Evolutionary conservation across 2,888 invertebrate genomes (phyloP), one percentile per base, ranked within the genome.

Genomic region (Drosophila neoperkinsi): DNA sequence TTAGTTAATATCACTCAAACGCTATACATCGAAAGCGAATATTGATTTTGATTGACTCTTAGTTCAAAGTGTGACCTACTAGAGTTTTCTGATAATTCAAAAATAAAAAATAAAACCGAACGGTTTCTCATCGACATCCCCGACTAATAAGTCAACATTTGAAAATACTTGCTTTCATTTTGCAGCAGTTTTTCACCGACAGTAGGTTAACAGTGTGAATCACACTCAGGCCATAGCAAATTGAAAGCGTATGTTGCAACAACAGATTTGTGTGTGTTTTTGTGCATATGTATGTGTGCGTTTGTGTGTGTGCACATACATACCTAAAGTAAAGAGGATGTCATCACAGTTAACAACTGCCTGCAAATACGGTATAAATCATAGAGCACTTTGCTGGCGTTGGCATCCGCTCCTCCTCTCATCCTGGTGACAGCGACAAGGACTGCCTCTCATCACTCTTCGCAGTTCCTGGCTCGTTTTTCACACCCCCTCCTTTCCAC

Each of bases 321-420:
- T 30, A 34, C 16, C 46, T 25, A 61, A 36, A 57, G 74, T 50
- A 58, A 59, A 60, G 38, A 46, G 59, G 21, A 57, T 60, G 56
- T 57, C 56, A 61, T 41, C 28, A 41, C 34, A 58, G 46, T n/a
- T 56, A 56, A 56, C 56, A 60, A 60, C 52, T 68, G 55, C 21
- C 49, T 66, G 65, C 57, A 74, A 88, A 84, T 82, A 64, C 68
- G 58, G 71, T 77, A 79, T 88, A 82, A 84, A 84, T 82, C 83
- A 88, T 74, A 62, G 61, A 74, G 71, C 66, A 77, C 81, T 81
- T 79, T 77, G 63, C 68, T 62, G 62, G 81, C 72, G 52, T 55
- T 65, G 65, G 67, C 65, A 46, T 38, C 36, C 56, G 18, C 57
- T 43, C 13, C 50, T 41, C 41, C 59, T 4, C 52, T 41, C 10